phyloP scores from a whole-genome alignment of 2,113 vertebrate genomes.

The Pampusana beccarii region DNA sequence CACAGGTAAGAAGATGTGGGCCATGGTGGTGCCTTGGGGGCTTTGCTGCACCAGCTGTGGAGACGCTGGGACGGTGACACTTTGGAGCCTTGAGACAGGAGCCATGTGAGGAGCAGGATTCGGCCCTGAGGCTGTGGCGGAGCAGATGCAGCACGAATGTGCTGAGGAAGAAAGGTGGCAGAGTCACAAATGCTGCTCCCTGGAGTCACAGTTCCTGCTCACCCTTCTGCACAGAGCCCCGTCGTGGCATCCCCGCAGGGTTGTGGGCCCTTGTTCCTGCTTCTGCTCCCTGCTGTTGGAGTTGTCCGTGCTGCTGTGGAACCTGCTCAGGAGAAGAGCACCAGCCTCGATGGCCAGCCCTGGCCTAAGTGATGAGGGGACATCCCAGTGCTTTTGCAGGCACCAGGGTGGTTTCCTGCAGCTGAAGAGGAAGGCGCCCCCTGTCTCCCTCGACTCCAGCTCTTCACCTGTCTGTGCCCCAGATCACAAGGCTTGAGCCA shows the following conservation, averaged over 20 bases:
- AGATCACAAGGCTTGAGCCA: neutral
- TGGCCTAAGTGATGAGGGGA: neutral
- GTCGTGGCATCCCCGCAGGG: neutral
- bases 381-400: neutral
- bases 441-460: neutral
- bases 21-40: fast-evolving
- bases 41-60: neutral
- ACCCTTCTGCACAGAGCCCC: neutral
- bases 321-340: neutral
- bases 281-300: neutral
- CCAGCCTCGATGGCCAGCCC: neutral
- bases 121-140: neutral
- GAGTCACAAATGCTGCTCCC: neutral
- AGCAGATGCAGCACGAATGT: neutral
- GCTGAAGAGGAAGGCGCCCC: neutral
- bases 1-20: neutral
- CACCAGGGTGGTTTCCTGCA: neutral
- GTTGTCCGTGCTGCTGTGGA: neutral
- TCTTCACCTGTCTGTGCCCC: neutral
- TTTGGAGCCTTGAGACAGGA: neutral
- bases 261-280: fast-evolving
- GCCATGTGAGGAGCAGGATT: fast-evolving
- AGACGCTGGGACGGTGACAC: neutral
- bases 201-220: neutral
- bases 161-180: neutral